Percentiles rank a stretch among this genome's conserved stretches.
phyloP scores from a whole-genome alignment of 2,888 invertebrate species.

The Imbricaverruca yamaguchii region DNA sequence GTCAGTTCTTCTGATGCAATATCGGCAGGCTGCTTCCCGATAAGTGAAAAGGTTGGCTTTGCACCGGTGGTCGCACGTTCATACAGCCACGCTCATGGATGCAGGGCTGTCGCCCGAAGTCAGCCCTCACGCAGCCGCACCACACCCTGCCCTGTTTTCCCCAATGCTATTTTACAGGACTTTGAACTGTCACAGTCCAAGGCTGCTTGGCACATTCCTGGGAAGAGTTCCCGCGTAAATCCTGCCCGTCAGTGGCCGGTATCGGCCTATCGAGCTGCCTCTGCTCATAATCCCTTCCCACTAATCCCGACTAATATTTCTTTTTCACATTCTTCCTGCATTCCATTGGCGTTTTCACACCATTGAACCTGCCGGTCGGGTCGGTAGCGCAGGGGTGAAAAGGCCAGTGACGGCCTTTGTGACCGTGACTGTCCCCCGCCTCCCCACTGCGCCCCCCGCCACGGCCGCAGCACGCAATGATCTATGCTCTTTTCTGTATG shows the following conservation, averaged over 20 bases:
- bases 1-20: too few species aligned
- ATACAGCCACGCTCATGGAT: too few species aligned
- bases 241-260: neutral
- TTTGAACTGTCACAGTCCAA: conserved; percentile 1
- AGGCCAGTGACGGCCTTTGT: conserved; percentile 4
- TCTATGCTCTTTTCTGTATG: neutral
- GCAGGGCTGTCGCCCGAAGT: too few species aligned
- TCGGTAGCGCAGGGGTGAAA: conserved; percentile 18
- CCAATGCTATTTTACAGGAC: neutral
- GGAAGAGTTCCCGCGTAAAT: conserved; percentile 19
- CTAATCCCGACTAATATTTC: conserved; percentile 20
- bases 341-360: conserved; percentile 19
- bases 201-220: conserved; percentile 9
- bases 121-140: too few species aligned
- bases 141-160: too few species aligned
- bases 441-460: neutral
- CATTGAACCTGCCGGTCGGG: neutral
- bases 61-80: too few species aligned
- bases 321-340: conserved; percentile 19
- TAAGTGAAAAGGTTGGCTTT: too few species aligned
- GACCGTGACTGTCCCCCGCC: neutral
- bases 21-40: too few species aligned
- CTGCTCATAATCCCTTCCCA: neutral
- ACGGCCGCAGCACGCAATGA: neutral
- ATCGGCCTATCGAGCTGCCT: neutral